Evolutionary conservation across 2,888 invertebrate species (phyloP), one percentile per base, ranked within the genome.

Genomic region (Thecocarcelia acutangulata): DNA sequence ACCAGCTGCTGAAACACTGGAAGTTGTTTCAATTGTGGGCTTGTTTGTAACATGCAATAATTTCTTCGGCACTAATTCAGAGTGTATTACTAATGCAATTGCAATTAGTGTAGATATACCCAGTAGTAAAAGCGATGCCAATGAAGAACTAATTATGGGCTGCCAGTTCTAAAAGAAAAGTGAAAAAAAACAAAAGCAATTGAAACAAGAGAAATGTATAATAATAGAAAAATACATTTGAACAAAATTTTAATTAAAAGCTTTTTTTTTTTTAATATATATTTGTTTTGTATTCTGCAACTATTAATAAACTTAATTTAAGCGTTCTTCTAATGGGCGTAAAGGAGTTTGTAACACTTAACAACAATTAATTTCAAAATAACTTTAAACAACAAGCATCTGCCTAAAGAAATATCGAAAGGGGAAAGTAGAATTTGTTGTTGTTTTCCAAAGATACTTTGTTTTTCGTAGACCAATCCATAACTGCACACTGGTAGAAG

Each of bases 71-170:
- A 89, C 87, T 85, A 91, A 85, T 85, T 91, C 91, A 12, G 90
- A 88, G 86, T 91, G 90, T 70, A 91, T 88, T 50, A 90, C 89
- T 83, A 91, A 83, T 13, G 89, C 88, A 75, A 91, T 90, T 40
- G 91, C 91, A 85, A 91, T 90, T 85, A 91, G 93, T 44, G 94
- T 93, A 8, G 94, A 94, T 89, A 94, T 92, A 17, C 93, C 93
- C 78, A 94, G 90, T 72, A 94, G 90, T 56, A 94, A 91, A 85
- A 94, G 92, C 56, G 93, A 93, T 87, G 94, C 94, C 85, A 94
- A 89, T 73, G 93, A 91, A 85, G 93, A 93, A 85, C 93, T 93
- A 83, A 94, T 92, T 85, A 93, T 91, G 69, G 93, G 92, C 86
- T 92, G 93, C 84, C 92, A 92, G 85, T 91, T 92, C 94, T 94